A percentile compares a stretch with the other conserved stretches of the same genome.
phyloP scores from a whole-genome alignment of 1,140 invertebrate genomes.

The Drosophila aff. region DNA sequence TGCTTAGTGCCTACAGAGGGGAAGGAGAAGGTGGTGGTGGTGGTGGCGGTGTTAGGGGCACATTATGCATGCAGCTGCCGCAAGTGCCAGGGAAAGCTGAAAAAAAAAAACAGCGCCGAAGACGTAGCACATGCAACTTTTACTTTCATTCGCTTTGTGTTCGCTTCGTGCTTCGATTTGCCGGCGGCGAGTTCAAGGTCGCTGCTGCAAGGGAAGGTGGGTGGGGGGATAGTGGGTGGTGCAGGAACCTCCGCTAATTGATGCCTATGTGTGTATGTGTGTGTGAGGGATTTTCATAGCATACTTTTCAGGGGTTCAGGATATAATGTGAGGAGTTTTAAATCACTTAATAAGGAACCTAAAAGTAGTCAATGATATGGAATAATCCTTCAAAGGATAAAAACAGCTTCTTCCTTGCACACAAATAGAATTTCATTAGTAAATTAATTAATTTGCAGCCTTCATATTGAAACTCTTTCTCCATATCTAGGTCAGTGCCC shows the following conservation, averaged over 20 bases:
- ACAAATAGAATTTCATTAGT: not conserved
- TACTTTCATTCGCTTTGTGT: constrained; percentile 70
- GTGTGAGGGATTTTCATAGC: constrained; percentile 28
- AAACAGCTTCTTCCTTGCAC: not conserved
- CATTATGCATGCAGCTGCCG: constrained; percentile 80
- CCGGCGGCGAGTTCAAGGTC: constrained; percentile 79
- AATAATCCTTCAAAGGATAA: not conserved
- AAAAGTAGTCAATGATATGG: not conserved
- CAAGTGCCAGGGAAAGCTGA: constrained; percentile 36
- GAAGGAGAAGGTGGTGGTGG: too few relatives aligned
- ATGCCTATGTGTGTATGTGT: constrained; percentile 10
- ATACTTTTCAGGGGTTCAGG: constrained; percentile 45
- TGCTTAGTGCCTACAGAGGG: constrained; percentile 1
- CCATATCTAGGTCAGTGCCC: not conserved
- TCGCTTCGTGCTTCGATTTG: constrained; percentile 68
- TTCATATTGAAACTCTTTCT: not conserved
- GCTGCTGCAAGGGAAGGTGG: constrained; percentile 13
- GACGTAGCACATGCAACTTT: constrained; percentile 68
- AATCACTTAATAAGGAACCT: not conserved
- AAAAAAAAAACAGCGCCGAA: constrained; percentile 23
- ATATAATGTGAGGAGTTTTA: not conserved
- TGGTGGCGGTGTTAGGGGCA: constrained; percentile 9
- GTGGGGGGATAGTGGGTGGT: not conserved
- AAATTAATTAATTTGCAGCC: not conserved
- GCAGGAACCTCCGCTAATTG: constrained; percentile 60